phyloP scores from a whole-genome alignment of 2,797 vertebrate species.

The Steatocranus sp. region DNA sequence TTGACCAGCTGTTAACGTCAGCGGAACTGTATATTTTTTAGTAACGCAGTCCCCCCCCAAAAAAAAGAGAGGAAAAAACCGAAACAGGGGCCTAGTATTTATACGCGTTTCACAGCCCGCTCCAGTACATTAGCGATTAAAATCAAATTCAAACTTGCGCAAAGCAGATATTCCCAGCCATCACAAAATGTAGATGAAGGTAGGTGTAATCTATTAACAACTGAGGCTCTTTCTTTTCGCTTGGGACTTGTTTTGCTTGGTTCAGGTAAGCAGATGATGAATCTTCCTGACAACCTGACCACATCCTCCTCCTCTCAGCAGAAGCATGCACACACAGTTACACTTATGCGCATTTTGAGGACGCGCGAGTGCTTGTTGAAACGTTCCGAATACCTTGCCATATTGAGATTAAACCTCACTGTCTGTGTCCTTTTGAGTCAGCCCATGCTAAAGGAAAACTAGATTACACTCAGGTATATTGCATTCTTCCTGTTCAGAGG shows the following conservation, averaged over 20 bases:
- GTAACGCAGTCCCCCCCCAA: neutral
- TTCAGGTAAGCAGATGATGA: slow-evolving; percentile 10
- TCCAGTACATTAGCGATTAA: neutral
- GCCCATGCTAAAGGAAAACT: neutral
- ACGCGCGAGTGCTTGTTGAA: neutral
- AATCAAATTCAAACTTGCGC: neutral
- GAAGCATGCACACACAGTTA: neutral
- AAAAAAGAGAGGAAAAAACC: fast-evolving
- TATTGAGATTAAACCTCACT: neutral
- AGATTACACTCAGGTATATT: neutral
- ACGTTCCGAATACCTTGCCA: neutral
- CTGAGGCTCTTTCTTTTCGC: neutral
- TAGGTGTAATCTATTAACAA: neutral
- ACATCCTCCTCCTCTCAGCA: slow-evolving; percentile 36
- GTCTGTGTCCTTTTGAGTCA: neutral
- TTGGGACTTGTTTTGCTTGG: neutral
- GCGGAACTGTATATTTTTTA: neutral
- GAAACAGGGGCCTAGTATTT: neutral
- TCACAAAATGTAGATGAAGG: neutral
- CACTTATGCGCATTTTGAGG: neutral
- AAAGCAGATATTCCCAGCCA: neutral
- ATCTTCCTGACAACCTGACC: slow-evolving; percentile 14
- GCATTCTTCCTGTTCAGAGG: neutral
- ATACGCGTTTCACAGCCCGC: neutral
- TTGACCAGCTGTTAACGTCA: neutral